Evolutionary conservation across 2,113 vertebrate genomes (phyloP).

Genomic region (Cyanoderma ruficeps): DNA sequence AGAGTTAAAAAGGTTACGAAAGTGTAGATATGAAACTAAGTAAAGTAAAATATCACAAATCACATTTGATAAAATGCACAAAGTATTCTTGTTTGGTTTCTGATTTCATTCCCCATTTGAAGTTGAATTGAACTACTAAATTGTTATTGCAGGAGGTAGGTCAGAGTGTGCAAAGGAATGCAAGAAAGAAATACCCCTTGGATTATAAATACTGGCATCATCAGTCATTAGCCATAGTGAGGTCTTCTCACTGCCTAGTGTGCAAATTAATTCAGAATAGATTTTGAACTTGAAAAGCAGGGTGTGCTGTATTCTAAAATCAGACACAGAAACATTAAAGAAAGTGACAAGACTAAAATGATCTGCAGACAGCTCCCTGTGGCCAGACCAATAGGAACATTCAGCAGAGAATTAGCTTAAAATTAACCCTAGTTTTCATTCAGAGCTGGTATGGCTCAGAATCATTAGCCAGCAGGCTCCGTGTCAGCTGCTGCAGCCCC

Average conservation of each 20-base stretch:
- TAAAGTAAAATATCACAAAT: not conserved
- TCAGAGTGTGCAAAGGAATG: not conserved
- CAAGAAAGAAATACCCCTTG: not conserved
- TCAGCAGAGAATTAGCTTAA: not conserved
- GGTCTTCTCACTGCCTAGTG: not conserved
- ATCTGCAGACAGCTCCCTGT: not conserved
- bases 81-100: slow-evolving; percentile 8
- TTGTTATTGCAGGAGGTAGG: not conserved
- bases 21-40: not conserved
- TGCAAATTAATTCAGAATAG: slow-evolving; percentile 11
- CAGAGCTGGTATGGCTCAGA: not conserved
- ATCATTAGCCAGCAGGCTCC: not conserved
- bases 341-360: slow-evolving; percentile 20
- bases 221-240: not conserved
- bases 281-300: slow-evolving; percentile 2
- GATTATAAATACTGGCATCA: not conserved
- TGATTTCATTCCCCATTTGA: slow-evolving; percentile 7
- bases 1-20: slow-evolving; percentile 9
- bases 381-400: slow-evolving; percentile 3
- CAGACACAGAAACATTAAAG: not conserved
- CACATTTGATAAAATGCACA: slow-evolving; percentile 17
- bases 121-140: not conserved
- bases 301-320: not conserved
- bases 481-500: slow-evolving; percentile 16
- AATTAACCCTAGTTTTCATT: slow-evolving; percentile 25